phyloP scores from a whole-genome alignment of 2,113 vertebrate genomes.

The Hemicordylus capensis region DNA sequence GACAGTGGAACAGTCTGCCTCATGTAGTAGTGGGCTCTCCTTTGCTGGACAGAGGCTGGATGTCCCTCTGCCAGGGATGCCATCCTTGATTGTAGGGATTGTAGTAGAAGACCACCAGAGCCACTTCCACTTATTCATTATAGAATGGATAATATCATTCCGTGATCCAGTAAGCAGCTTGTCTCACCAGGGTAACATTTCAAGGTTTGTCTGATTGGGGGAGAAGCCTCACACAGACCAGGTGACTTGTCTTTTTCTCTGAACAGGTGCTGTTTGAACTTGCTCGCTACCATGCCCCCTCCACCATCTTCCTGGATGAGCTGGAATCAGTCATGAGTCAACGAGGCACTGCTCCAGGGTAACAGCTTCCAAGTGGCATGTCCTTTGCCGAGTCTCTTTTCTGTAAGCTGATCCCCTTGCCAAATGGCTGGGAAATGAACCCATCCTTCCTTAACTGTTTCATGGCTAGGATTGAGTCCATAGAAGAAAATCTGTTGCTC shows the following conservation, averaged over 20 bases:
- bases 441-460: constrained; percentile 25
- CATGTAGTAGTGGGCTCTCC: no score
- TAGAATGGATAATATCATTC: no score
- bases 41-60: no score
- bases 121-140: no score
- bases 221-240: not conserved
- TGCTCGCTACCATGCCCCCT: constrained; percentile 93
- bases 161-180: not conserved
- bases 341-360: constrained; percentile 86
- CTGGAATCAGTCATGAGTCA: constrained; percentile 97
- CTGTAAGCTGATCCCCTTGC: not conserved
- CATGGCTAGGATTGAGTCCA: not conserved
- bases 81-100: no score
- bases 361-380: constrained; percentile 31
- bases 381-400: not conserved
- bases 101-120: no score
- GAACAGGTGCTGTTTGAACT: constrained; percentile 93
- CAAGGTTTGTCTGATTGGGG: not conserved
- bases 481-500: not conserved
- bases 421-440: not conserved
- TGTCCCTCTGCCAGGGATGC: no score
- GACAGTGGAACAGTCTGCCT: no score
- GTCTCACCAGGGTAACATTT: not conserved
- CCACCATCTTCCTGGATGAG: constrained; percentile 97
- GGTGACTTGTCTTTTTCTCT: constrained; percentile 20